These are phyloP conservation scores for Leucopsar rothschildi DNA, from an alignment of 2,113 vertebrate genomes.

Conservation along the genomic window DNA sequence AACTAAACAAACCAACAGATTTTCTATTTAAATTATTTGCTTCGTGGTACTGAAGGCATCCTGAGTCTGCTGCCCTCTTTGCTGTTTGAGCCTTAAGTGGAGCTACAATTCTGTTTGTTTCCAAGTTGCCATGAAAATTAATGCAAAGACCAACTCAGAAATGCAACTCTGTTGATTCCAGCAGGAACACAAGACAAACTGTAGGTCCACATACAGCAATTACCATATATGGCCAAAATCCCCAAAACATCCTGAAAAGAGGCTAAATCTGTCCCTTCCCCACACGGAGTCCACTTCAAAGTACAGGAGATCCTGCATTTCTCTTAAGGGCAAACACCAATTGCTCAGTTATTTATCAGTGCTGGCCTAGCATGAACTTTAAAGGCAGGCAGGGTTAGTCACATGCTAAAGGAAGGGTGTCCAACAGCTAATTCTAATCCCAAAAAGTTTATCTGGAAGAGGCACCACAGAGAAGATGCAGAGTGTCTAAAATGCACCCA, in stretches of 20 bases:
- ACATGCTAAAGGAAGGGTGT: not conserved
- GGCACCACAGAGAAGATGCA: not conserved
- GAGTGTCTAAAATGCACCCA: not conserved
- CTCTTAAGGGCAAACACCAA: not conserved
- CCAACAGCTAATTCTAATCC: not conserved
- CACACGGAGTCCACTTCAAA: not conserved
- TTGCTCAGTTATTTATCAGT: slow-evolving; percentile 24
- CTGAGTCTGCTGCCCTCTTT: not conserved
- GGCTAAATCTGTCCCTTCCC: not conserved
- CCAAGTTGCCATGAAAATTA: slow-evolving; percentile 39
- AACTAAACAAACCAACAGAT: not conserved
- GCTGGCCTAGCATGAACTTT: not conserved
- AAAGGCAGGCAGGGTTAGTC: slow-evolving; percentile 5
- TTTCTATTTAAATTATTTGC: not conserved
- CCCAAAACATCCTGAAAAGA: not conserved
- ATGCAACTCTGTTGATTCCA: not conserved
- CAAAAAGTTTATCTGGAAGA: not conserved
- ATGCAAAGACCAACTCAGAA: slow-evolving; percentile 19
- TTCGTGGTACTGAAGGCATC: not conserved
- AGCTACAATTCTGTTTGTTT: not conserved
- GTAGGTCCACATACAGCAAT: not conserved
- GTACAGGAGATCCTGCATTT: not conserved
- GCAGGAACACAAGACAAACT: not conserved
- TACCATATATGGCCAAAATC: slow-evolving; percentile 26
- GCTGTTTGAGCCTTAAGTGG: not conserved